Evolutionary conservation across 2,888 invertebrate species (phyloP).

Genomic region (Opisthograptis luteolata): DNA sequence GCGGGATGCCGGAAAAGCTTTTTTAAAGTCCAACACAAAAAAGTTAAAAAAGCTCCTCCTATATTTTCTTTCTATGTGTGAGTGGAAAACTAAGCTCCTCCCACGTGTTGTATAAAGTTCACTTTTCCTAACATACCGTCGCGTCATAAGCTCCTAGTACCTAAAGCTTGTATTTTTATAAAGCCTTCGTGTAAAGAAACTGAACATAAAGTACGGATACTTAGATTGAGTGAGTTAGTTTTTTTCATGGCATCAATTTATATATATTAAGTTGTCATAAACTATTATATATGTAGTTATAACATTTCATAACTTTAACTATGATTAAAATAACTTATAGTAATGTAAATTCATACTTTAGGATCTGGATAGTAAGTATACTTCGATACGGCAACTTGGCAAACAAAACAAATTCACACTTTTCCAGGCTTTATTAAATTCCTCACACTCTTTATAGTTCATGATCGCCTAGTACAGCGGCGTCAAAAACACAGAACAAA

Average conservation of each 20-base stretch:
- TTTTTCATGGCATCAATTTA: too few species aligned
- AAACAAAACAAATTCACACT: not conserved
- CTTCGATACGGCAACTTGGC: too few species aligned
- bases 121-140: slow-evolving; percentile 30
- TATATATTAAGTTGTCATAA: too few species aligned
- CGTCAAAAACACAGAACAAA: slow-evolving; percentile 45
- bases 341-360: too few species aligned
- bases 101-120: slow-evolving; percentile 36
- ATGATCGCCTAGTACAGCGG: slow-evolving; percentile 53
- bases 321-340: too few species aligned
- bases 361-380: too few species aligned
- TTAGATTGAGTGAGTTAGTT: too few species aligned
- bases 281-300: too few species aligned
- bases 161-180: slow-evolving; percentile 61
- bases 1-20: slow-evolving; percentile 73
- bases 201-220: too few species aligned
- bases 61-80: slow-evolving; percentile 36
- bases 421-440: not conserved
- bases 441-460: slow-evolving; percentile 16
- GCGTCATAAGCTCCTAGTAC: slow-evolving; percentile 55
- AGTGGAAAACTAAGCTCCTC: slow-evolving; percentile 43
- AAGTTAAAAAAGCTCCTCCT: slow-evolving; percentile 61
- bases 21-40: slow-evolving; percentile 70
- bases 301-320: too few species aligned
- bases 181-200: slow-evolving; percentile 48